Conservation (phyloP, 1,140 invertebrate species). For the Drosophila triauraria region DNA sequence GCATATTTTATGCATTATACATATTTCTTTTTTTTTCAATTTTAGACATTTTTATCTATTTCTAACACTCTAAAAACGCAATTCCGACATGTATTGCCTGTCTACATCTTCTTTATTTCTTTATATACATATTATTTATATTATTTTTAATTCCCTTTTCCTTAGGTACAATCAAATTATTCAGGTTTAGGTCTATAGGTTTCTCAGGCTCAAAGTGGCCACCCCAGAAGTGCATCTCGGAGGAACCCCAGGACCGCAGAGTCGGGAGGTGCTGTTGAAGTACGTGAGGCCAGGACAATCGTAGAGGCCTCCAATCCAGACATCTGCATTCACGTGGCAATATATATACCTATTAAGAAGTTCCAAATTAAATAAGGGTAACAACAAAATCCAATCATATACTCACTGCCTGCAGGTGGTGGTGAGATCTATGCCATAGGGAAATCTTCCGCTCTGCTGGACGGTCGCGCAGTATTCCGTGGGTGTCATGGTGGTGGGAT, state of each 20-base stretch:
- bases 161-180: neutral
- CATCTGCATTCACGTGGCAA: slow-evolving; percentile 4
- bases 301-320: slow-evolving; percentile 39
- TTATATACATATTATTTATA: neutral
- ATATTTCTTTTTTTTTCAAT: too few relatives aligned
- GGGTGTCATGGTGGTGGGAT: slow-evolving; percentile 15
- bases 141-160: neutral
- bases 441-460: slow-evolving; percentile 34
- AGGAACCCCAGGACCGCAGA: slow-evolving; percentile 39
- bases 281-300: slow-evolving; percentile 55
- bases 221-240: slow-evolving; percentile 32
- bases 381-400: fast-evolving
- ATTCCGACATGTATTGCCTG: too few relatives aligned
- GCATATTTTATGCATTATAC: too few relatives aligned
- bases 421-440: slow-evolving; percentile 31
- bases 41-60: too few relatives aligned
- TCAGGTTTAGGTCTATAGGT: too few relatives aligned
- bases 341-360: slow-evolving; percentile 27
- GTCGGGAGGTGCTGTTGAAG: slow-evolving; percentile 25
- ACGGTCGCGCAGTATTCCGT: slow-evolving; percentile 30
- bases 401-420: slow-evolving; percentile 58
- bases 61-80: too few relatives aligned
- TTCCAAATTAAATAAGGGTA: neutral
- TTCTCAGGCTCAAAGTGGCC: slow-evolving; percentile 3
- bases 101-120: neutral